phyloP scores from a whole-genome alignment of 2,888 invertebrate genomes.

The Polydrusus cervinus region DNA sequence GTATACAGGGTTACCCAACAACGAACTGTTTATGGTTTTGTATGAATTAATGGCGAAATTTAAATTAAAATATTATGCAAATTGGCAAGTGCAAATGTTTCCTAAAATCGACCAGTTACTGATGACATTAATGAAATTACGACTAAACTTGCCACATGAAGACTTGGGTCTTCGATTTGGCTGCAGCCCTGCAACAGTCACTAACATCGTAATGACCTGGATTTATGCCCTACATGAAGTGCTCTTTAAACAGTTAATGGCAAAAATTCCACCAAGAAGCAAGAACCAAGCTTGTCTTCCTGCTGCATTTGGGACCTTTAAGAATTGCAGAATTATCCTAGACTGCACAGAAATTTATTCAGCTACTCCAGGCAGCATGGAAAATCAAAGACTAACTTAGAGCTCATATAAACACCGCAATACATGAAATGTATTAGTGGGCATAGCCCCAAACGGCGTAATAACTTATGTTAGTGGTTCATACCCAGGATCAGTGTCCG shows the following conservation, averaged over 20 bases:
- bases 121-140: no score
- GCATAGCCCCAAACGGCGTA: no score
- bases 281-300: constrained; percentile 56
- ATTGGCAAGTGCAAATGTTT: no score
- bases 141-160: no score
- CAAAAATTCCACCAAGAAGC: constrained; percentile 49
- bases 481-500: constrained; percentile 45
- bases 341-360: constrained; percentile 18
- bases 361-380: constrained; percentile 12
- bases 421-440: no score
- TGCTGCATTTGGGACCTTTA: constrained; percentile 31
- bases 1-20: constrained; percentile 54
- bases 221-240: no score
- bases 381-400: constrained; percentile 39
- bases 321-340: constrained; percentile 40
- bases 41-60: no score
- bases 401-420: constrained; percentile 22
- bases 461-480: constrained; percentile 34
- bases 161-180: no score
- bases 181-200: no score
- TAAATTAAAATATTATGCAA: no score
- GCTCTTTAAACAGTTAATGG: constrained; percentile 56
- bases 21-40: no score
- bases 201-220: constrained; percentile 56
- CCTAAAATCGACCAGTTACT: no score